Evolutionary conservation across 1,140 invertebrate species (phyloP).

Genomic region (Aphis craccivora): DNA sequence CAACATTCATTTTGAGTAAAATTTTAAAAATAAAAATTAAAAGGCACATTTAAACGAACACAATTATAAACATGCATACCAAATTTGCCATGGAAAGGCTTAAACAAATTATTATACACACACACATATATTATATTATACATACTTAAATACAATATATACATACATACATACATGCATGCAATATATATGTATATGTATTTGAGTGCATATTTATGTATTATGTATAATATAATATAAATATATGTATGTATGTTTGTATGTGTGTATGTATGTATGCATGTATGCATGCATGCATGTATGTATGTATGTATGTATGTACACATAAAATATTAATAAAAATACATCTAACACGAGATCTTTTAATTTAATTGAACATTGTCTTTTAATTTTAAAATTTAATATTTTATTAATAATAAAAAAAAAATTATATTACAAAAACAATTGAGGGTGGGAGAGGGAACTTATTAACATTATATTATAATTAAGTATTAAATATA

Average conservation of each 20-base stretch:
- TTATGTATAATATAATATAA: neutral
- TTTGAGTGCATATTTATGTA: too few relatives aligned
- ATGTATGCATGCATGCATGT: neutral
- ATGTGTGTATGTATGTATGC: neutral
- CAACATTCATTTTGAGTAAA: slow-evolving; percentile 44
- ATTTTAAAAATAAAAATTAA: slow-evolving; percentile 43
- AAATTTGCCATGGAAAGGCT: slow-evolving; percentile 57
- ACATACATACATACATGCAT: neutral
- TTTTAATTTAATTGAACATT: slow-evolving; percentile 56
- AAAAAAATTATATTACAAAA: slow-evolving; percentile 39
- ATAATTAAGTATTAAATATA: slow-evolving; percentile 47
- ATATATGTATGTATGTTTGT: neutral
- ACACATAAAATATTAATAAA: slow-evolving; percentile 50
- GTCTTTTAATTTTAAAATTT: slow-evolving; percentile 55
- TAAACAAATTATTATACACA: slow-evolving; percentile 49
- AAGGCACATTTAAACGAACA: slow-evolving; percentile 57
- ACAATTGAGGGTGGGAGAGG: slow-evolving; percentile 30
- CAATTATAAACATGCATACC: slow-evolving; percentile 55
- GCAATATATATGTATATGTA: neutral
- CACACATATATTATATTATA: neutral
- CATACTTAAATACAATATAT: neutral
- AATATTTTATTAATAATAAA: slow-evolving; percentile 23
- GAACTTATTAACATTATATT: slow-evolving; percentile 1
- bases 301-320: neutral
- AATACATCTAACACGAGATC: slow-evolving; percentile 58